Evolutionary conservation across 2,113 vertebrate species (phyloP).

Genomic region (Coryphaenoides rupestris): DNA sequence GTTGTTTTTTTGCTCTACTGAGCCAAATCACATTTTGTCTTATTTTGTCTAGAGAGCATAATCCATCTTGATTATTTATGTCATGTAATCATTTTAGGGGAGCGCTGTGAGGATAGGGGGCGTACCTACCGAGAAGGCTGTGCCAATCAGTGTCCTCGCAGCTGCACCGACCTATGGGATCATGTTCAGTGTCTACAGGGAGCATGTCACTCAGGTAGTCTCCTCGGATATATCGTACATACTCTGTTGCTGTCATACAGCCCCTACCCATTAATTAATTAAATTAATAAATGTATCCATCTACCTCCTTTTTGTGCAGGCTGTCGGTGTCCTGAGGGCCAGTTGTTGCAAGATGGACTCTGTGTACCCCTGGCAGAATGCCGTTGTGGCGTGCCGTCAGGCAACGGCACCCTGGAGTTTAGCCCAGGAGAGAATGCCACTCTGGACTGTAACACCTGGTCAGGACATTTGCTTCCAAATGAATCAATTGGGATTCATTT

Average conservation of each 20-base stretch:
- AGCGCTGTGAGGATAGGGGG: slow-evolving; percentile 77
- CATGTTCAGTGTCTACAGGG: slow-evolving; percentile 85
- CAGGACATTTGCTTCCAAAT: slow-evolving; percentile 12
- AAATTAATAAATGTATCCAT: neutral
- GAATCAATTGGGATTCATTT: neutral
- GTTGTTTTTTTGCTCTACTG: no score
- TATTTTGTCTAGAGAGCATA: no score
- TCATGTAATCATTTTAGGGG: slow-evolving; percentile 61
- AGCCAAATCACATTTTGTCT: no score
- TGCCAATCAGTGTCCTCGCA: slow-evolving; percentile 83
- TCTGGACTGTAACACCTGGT: slow-evolving; percentile 83
- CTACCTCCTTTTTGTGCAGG: slow-evolving; percentile 57
- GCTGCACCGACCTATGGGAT: slow-evolving; percentile 83
- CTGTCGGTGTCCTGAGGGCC: slow-evolving; percentile 80
- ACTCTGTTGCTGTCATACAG: neutral
- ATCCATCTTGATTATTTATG: no score
- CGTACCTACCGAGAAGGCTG: slow-evolving; percentile 64
- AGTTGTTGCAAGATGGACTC: slow-evolving; percentile 75
- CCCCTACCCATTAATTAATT: neutral
- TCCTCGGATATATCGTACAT: neutral
- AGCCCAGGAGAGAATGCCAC: slow-evolving; percentile 52
- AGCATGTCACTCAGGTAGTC: slow-evolving; percentile 76
- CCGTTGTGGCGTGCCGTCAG: slow-evolving; percentile 75
- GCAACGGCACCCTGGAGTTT: slow-evolving; percentile 72
- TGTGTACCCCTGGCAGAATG: slow-evolving; percentile 77